Evolutionary conservation across 1,140 invertebrate genomes (phyloP).

Genomic region (Drosophila malerkotliana): DNA sequence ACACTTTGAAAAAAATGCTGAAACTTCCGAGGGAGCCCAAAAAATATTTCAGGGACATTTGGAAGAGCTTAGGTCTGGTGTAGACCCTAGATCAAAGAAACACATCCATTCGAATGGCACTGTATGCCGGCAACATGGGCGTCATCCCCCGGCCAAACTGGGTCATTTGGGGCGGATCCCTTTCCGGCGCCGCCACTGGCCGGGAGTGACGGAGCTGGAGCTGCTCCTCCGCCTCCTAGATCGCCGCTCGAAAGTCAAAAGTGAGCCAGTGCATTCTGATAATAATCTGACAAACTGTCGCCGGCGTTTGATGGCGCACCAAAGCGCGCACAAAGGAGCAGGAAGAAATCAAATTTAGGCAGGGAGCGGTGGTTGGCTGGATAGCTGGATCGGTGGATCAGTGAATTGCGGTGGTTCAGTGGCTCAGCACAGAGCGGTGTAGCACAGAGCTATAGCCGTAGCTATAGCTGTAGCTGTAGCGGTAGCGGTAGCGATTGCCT

Average conservation of each 20-base stretch:
- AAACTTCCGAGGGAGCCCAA: neutral
- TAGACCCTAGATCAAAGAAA: neutral
- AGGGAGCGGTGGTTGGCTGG: slow-evolving; percentile 44
- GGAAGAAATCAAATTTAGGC: slow-evolving; percentile 81
- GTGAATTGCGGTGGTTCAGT: slow-evolving; percentile 12
- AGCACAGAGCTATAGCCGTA: slow-evolving; percentile 53
- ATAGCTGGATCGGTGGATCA: slow-evolving; percentile 12
- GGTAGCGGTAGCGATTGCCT: slow-evolving; percentile 70
- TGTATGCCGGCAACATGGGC: slow-evolving; percentile 21
- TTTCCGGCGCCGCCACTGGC: slow-evolving; percentile 58
- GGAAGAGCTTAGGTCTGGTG: neutral
- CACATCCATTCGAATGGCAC: neutral
- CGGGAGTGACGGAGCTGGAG: slow-evolving; percentile 10
- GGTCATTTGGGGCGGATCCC: slow-evolving; percentile 58
- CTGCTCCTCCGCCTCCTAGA: slow-evolving; percentile 53
- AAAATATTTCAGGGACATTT: neutral
- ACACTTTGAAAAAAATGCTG: slow-evolving; percentile 1
- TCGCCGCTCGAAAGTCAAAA: slow-evolving; percentile 71
- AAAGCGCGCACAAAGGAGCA: slow-evolving; percentile 76
- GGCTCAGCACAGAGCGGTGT: slow-evolving; percentile 9
- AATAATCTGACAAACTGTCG: slow-evolving; percentile 84
- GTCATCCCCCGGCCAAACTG: slow-evolving; percentile 51
- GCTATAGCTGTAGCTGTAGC: slow-evolving; percentile 28
- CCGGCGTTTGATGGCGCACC: slow-evolving; percentile 77
- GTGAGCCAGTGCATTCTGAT: slow-evolving; percentile 83